Base-by-base conservation (phyloP, 1,140 invertebrate species). In the Lerema accius region DNA sequence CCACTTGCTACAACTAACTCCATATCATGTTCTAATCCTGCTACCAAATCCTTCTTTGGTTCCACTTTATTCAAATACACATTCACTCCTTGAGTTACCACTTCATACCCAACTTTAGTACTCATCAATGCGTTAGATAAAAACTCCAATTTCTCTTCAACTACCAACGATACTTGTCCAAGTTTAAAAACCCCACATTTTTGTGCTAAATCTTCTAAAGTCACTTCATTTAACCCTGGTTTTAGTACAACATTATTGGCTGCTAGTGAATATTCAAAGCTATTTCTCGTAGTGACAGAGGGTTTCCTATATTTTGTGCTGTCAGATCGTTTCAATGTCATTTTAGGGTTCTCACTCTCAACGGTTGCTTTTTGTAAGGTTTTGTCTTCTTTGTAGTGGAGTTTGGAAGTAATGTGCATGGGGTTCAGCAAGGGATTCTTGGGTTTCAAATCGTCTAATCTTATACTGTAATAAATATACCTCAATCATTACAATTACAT, bases 321-420 rank as follows among this genome's bases (percentile, higher is more conserved):
- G 66, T 94, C 92, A 26, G 94, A 89, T 55, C 94, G 67, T 81
- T 91, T 92, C 53, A 95, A 86, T 49, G 87, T 93, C 0, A 81
- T 80, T 91, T 88, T 92, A 14, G 86, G 91, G 81, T 92, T 93
- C 76, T 88, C 92, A 74, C 92, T 94, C 17, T 92, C 93, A 14
- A 94, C 93, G 40, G 92, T 93, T 0, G 94, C 94, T 58, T 93
- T 93, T 58, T 93, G 93, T 3, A 96, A 80, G 55, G 93, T 95
- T 74, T 94, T 95, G 78, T 97, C 96, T 78, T 97, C 94, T 79
- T 96, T 95, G 67, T 95, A 95, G 71, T 96, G 95, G 19, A 96
- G 84, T 76, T 94, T 94, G 0, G 94, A 93, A 42, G 93, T 92
- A 64, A 96, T 93, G 67, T 94, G 91, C 51, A 96, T 86, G 50